Evolutionary conservation across 1,140 invertebrate species (phyloP).

Genomic region (Drosophila elegans): DNA sequence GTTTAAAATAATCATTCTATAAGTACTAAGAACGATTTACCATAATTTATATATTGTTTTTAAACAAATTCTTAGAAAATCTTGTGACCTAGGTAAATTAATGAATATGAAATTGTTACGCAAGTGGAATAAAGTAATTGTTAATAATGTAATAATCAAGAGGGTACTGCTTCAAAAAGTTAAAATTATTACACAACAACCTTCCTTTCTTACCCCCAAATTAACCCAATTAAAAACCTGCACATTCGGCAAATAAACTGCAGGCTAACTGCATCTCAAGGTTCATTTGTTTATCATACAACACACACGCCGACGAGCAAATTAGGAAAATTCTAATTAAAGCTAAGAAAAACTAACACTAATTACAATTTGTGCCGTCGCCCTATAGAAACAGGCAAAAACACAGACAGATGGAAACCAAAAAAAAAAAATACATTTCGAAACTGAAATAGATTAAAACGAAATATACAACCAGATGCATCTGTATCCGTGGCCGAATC

Average conservation of each 20-base stretch:
- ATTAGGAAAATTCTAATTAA: constrained; percentile 72
- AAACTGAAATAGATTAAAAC: constrained; percentile 76
- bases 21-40: no score
- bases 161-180: not conserved
- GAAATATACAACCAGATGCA: constrained; percentile 61
- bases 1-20: not conserved
- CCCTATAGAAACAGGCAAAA: constrained; percentile 62
- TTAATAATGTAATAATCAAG: not conserved
- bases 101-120: no score
- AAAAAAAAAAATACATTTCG: constrained; percentile 30
- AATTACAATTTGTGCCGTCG: constrained; percentile 75
- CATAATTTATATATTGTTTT: no score
- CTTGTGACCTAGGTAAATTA: no score
- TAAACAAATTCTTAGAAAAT: no score
- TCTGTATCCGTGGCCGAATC: constrained; percentile 29
- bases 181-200: constrained; percentile 13
- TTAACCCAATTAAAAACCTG: constrained; percentile 26
- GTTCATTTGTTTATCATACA: constrained; percentile 55
- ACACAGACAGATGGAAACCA: constrained; percentile 34
- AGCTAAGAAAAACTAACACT: constrained; percentile 67
- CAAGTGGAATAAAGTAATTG: not conserved
- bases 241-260: constrained; percentile 36
- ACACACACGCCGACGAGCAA: constrained; percentile 42
- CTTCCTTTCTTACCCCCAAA: not conserved
- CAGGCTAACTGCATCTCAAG: constrained; percentile 70